These are phyloP conservation scores for Hipparchia sbordonii DNA, from an alignment of 2,888 invertebrate genomes.

Conservation along the genomic window DNA sequence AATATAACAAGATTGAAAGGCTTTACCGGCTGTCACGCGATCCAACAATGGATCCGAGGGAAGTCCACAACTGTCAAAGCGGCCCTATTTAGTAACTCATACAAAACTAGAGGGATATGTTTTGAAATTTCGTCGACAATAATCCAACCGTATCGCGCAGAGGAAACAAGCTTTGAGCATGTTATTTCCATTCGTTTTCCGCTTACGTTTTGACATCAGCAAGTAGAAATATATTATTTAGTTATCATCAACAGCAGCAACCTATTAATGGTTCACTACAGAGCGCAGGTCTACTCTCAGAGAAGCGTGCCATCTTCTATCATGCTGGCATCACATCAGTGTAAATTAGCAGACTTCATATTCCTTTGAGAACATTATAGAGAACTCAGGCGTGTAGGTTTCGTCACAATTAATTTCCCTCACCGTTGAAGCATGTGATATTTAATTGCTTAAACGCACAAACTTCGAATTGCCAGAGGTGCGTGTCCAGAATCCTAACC, in stretches of 20 bases:
- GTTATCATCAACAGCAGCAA: neutral
- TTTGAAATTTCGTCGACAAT: conserved; percentile 30
- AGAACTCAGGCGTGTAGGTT: no score
- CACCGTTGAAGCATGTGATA: no score
- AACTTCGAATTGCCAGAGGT: no score
- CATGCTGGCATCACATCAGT: no score
- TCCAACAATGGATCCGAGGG: conserved; percentile 40
- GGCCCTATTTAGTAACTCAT: conserved; percentile 38
- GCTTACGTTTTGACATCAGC: conserved; percentile 1
- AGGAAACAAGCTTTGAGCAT: neutral
- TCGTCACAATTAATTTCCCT: no score
- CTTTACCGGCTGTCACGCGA: conserved; percentile 40
- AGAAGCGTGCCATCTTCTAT: no score
- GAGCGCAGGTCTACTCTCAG: no score
- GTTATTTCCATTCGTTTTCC: neutral
- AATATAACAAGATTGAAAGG: conserved; percentile 38
- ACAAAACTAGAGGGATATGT: conserved; percentile 32
- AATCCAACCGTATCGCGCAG: neutral
- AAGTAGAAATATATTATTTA: conserved; percentile 5
- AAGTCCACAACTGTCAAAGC: conserved; percentile 45
- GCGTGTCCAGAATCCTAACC: no score
- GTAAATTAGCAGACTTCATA: no score
- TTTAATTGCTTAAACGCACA: no score
- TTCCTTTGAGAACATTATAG: no score
- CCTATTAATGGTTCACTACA: no score